Conservation (phyloP, 1,140 invertebrate genomes). For the Pachypsylla venusta region DNA sequence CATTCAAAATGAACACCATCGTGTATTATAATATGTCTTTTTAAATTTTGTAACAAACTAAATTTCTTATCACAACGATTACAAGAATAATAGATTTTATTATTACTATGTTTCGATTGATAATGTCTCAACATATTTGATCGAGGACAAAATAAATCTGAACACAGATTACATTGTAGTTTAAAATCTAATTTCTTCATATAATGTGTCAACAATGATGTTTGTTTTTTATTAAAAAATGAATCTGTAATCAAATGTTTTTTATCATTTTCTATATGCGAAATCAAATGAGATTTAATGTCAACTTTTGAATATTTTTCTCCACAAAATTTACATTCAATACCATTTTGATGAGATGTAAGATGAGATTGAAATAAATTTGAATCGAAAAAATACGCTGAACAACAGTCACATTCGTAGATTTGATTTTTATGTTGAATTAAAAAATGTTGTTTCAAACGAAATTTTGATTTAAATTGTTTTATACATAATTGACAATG, state of each 20-base stretch:
- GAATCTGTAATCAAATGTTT: neutral
- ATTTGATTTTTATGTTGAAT: neutral
- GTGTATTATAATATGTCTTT: neutral
- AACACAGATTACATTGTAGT: neutral
- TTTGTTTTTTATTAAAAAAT: neutral
- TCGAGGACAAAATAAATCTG: neutral
- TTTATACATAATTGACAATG: neutral
- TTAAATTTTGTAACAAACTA: neutral
- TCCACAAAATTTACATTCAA: neutral
- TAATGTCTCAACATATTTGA: conserved; percentile 3
- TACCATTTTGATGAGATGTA: neutral
- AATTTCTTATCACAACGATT: neutral
- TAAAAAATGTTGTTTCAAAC: neutral
- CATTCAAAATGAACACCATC: neutral
- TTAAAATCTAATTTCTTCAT: neutral
- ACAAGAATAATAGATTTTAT: neutral
- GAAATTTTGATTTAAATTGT: neutral
- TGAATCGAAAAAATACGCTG: neutral
- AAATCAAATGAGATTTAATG: neutral
- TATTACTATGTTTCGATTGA: neutral
- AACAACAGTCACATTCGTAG: neutral
- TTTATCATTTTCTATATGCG: neutral
- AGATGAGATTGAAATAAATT: neutral
- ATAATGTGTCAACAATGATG: neutral
- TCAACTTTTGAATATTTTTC: neutral